Percentiles rank a stretch among this genome's conserved stretches.
Conservation (phyloP, 2,113 vertebrate species). For the Struthidea cinerea region DNA sequence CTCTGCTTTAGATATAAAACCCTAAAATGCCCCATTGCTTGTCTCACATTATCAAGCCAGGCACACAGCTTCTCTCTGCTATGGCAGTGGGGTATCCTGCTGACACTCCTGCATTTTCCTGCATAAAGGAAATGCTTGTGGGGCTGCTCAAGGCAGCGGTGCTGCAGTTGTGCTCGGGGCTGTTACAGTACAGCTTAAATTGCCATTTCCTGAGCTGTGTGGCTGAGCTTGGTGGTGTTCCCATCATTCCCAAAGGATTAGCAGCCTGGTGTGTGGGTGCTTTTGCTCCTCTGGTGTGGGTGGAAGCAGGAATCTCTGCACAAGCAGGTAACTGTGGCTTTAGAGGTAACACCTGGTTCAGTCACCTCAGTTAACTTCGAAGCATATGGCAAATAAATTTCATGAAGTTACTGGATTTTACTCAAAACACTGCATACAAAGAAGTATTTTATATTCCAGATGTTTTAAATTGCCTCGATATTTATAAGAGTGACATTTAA, state of each 20-base stretch:
- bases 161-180: not conserved
- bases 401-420: not conserved
- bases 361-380: conserved; percentile 28
- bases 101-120: not conserved
- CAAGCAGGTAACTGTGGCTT: not conserved
- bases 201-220: not conserved
- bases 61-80: not conserved
- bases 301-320: not conserved
- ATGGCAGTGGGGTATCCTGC: not conserved
- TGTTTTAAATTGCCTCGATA: conserved; percentile 1
- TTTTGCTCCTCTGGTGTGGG: not conserved
- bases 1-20: not conserved
- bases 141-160: not conserved
- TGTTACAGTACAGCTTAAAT: not conserved
- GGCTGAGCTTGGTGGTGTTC: not conserved
- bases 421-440: not conserved
- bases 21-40: not conserved
- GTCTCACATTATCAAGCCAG: not conserved
- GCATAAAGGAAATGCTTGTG: not conserved
- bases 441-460: conserved; percentile 8
- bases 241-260: not conserved
- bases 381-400: not conserved
- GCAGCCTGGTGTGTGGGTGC: not conserved
- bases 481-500: not conserved
- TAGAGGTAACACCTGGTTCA: conserved; percentile 17